These are phyloP conservation scores for Hecatera dysodea DNA, from an alignment of 2,888 invertebrate genomes.

Conservation along the genomic window DNA sequence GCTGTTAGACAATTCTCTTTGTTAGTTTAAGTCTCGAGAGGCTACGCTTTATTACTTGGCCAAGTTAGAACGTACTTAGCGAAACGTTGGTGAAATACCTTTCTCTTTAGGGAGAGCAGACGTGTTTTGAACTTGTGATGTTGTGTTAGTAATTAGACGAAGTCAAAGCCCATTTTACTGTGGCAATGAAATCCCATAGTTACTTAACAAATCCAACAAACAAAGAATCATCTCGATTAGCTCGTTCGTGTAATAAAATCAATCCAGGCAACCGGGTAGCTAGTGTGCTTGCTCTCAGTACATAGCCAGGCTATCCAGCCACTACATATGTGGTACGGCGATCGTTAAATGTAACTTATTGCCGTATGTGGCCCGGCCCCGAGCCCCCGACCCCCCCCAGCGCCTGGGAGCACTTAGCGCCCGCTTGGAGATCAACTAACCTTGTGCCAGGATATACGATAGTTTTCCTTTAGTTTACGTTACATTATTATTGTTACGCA, in stretches of 20 bases:
- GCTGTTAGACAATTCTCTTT: not conserved
- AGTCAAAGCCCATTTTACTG: not conserved
- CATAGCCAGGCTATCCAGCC: conserved; percentile 42
- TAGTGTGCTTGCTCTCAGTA: conserved; percentile 38
- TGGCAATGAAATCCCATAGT: not conserved
- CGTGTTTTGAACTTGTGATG: not conserved
- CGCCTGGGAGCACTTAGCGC: conserved; percentile 56
- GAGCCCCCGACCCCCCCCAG: conserved; percentile 47
- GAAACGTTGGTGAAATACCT: not conserved
- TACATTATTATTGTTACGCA: conserved; percentile 44
- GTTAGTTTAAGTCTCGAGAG: not conserved
- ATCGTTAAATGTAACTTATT: conserved; percentile 63
- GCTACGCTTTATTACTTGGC: not conserved
- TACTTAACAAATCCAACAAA: conserved; percentile 1
- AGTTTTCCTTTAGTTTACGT: conserved; percentile 53
- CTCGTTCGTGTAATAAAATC: conserved; percentile 45
- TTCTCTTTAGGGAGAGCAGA: not conserved
- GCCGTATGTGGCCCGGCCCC: conserved; percentile 54
- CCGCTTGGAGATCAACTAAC: conserved; percentile 59
- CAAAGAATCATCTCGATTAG: conserved; percentile 20
- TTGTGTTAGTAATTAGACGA: not conserved
- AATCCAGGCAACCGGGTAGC: conserved; percentile 26
- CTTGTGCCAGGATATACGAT: conserved; percentile 57
- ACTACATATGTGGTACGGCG: conserved; percentile 51
- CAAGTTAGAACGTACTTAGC: not conserved